phyloP scores from a whole-genome alignment of 2,888 invertebrate species.

The Diarsia brunnea region DNA sequence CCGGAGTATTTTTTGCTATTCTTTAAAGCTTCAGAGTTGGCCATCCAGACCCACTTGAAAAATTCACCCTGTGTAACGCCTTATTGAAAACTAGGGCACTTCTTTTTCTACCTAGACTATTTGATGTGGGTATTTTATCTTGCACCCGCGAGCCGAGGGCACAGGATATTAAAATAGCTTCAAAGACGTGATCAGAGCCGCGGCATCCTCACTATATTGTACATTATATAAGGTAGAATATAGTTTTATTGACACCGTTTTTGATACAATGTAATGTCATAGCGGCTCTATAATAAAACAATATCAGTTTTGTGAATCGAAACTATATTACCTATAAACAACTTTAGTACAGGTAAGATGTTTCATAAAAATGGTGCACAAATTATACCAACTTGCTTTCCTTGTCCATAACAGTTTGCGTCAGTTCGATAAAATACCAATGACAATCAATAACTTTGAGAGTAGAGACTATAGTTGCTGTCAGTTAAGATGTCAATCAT shows the following conservation, averaged over 20 bases:
- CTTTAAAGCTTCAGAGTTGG: background rate
- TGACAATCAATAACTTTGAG: no score
- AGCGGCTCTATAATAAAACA: background rate
- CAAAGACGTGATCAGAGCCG: slow-evolving; percentile 47
- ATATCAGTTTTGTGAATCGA: background rate
- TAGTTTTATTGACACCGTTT: background rate
- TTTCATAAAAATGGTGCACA: background rate
- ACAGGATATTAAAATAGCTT: slow-evolving; percentile 55
- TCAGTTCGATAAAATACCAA: no score
- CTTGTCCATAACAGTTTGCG: no score
- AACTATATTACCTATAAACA: background rate
- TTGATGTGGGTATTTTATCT: background rate
- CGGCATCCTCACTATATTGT: background rate
- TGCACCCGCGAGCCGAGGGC: slow-evolving; percentile 18
- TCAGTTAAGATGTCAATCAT: no score
- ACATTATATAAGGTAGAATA: slow-evolving; percentile 14
- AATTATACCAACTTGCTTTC: background rate
- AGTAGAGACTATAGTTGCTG: no score
- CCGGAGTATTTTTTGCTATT: background rate
- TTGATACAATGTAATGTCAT: background rate
- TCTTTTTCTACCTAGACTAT: background rate
- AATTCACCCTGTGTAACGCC: background rate
- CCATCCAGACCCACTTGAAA: background rate
- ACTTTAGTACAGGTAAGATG: background rate
- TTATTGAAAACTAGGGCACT: slow-evolving; percentile 21